Base-by-base conservation (phyloP, 1,140 invertebrate species). In the Diachasma alloeum region DNA sequence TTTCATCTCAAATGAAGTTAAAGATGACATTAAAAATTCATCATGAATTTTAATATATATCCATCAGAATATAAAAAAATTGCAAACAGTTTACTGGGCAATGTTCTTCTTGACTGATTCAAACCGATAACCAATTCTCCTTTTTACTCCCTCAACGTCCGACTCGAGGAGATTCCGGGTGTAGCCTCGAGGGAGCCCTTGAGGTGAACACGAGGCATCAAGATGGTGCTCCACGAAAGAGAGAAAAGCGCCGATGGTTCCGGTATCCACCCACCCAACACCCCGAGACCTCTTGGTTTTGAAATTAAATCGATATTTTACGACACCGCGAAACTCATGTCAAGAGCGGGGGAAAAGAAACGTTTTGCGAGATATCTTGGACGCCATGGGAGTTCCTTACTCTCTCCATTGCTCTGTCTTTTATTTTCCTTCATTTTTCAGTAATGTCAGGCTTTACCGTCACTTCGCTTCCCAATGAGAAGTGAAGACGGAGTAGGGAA, bases 261-360 rank as follows among this genome's bases (percentile, higher is more conserved):
- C 59, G 59, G 59, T 63, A 26, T 63, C 19, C 24, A 63, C 59
- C 59, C 19, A 26, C 59, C 17, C 9, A 19, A 4, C 48, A 19
- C 48, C 10, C 44, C 17, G 4, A 59, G 11, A 66, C 1, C 63
- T 11, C 26, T 36, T 59, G 11, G 8, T 13, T 37, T 24, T 67
- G 26, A 72, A 72, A 76, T 76, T 72, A 76, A 76, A 76, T 76
- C 75, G 75, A 76, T 76, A 76, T 66, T 76, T 76, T 72, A 76
- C 53, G 68, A 56, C 53, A 48, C 39, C n/a, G 74, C 39, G 11
- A 53, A 46, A 68, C 63, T 56, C 31, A 56, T 36, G 46, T 56
- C 15, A 42, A 22, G 63, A 31, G n/a, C n/a, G n/a, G 48, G n/a
- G n/a, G 22, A 42, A 36, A 36, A 53, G n/a, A 24, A 37, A 42